A percentile compares a stretch with the other conserved stretches of the same genome.
Conservation (phyloP, 2,797 vertebrate genomes). For the Sciurus carolinensis region DNA sequence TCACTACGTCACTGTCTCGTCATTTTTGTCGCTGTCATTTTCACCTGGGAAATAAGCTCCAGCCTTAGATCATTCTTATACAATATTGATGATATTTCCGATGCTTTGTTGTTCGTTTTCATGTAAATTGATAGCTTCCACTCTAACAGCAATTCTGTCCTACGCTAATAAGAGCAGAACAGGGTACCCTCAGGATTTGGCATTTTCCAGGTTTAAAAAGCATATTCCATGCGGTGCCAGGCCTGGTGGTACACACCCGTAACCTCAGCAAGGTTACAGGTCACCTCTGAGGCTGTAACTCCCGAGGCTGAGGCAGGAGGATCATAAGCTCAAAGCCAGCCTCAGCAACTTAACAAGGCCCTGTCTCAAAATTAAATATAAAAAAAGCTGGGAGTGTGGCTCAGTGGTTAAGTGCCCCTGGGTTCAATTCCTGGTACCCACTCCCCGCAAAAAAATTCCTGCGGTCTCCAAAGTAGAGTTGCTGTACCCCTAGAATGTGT, state of each 20-base stretch:
- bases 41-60: neutral
- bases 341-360: no score
- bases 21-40: neutral
- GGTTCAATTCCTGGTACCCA: no score
- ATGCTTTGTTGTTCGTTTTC: neutral
- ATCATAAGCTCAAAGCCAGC: no score
- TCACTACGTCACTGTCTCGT: neutral
- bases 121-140: neutral
- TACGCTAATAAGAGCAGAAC: conserved; percentile 30
- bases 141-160: conserved; percentile 8
- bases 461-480: neutral
- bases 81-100: conserved; percentile 49
- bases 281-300: no score
- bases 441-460: neutral
- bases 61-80: neutral
- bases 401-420: neutral
- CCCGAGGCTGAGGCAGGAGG: no score
- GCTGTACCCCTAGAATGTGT: neutral
- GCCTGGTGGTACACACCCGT: no score
- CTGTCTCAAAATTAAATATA: no score
- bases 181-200: conserved; percentile 25
- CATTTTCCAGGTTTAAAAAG: neutral
- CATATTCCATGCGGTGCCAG: neutral
- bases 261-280: no score
- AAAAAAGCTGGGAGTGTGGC: no score